Percentiles rank a stretch among this genome's conserved stretches.
These are phyloP conservation scores for Chamaetylas fuelleborni DNA, from an alignment of 2,113 vertebrate species.

Conservation along the genomic window DNA sequence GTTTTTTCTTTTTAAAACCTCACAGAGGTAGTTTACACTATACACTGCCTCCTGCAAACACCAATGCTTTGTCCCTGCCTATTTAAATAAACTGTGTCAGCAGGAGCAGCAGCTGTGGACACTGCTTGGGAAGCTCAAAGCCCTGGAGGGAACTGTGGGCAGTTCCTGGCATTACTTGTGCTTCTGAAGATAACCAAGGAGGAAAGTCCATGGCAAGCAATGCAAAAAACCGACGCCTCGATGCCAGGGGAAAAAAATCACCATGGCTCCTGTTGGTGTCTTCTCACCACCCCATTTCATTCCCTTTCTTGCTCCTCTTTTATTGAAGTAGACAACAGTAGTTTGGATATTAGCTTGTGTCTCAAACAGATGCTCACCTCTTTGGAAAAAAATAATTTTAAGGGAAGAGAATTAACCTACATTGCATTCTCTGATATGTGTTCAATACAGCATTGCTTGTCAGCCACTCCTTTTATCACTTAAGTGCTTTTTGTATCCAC, in stretches of 20 bases:
- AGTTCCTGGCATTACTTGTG: neutral
- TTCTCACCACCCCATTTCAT: neutral
- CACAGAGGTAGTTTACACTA: neutral
- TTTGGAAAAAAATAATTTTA: neutral
- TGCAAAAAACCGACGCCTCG: neutral
- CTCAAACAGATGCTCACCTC: neutral
- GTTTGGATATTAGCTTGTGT: neutral
- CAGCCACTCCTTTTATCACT: neutral
- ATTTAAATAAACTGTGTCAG: conserved; percentile 14
- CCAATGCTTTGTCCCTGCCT: neutral
- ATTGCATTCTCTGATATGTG: neutral
- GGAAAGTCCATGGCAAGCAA: neutral
- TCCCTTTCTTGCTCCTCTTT: neutral
- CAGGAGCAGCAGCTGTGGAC: neutral
- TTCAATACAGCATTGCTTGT: neutral
- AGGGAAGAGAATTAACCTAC: neutral
- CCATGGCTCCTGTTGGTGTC: neutral
- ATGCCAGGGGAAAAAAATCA: neutral
- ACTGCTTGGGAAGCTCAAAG: neutral
- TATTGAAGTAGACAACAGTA: neutral
- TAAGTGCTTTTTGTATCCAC: neutral
- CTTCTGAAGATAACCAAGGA: neutral
- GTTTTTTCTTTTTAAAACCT: neutral
- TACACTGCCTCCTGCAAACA: neutral
- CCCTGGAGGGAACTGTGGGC: neutral